Evolutionary conservation across 2,888 invertebrate genomes (phyloP).

Genomic region (Caenorhabditis panamensis): DNA sequence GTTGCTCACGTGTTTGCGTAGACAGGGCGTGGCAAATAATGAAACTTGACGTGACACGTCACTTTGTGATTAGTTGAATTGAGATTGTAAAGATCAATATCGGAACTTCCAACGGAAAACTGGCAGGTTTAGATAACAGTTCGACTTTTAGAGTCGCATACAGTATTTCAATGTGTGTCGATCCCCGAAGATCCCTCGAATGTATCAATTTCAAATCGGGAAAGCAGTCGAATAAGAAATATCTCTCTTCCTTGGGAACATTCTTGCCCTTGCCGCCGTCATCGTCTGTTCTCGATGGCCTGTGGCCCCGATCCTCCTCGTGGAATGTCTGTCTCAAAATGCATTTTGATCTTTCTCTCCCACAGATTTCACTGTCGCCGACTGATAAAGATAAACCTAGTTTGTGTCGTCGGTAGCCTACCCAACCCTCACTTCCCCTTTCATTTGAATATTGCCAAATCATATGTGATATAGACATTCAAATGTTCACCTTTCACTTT

Average conservation of each 20-base stretch:
- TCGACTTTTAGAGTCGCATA: no score
- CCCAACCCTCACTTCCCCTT: conserved; percentile 26
- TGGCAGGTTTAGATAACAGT: no score
- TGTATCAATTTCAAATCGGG: conserved; percentile 5
- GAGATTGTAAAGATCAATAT: not conserved
- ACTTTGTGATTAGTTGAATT: conserved; percentile 1
- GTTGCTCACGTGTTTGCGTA: conserved; percentile 32
- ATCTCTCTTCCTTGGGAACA: conserved; percentile 29
- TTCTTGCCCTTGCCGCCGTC: conserved; percentile 15
- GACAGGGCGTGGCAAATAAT: conserved; percentile 32
- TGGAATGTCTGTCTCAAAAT: conserved; percentile 39
- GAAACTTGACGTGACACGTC: not conserved
- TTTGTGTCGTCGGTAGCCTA: conserved; percentile 4
- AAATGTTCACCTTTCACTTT: conserved; percentile 62
- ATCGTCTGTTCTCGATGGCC: conserved; percentile 16
- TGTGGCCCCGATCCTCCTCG: not conserved
- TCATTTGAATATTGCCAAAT: conserved; percentile 47
- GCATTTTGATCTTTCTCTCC: conserved; percentile 47
- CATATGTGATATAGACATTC: conserved; percentile 60
- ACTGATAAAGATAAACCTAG: conserved; percentile 44
- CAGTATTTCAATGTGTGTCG: no score
- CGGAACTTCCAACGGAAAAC: not conserved
- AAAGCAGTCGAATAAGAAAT: not conserved
- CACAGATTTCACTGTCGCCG: conserved; percentile 37
- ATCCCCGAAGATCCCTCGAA: not conserved